Conservation (phyloP, 2,113 vertebrate genomes). For the Hippolais icterina region DNA sequence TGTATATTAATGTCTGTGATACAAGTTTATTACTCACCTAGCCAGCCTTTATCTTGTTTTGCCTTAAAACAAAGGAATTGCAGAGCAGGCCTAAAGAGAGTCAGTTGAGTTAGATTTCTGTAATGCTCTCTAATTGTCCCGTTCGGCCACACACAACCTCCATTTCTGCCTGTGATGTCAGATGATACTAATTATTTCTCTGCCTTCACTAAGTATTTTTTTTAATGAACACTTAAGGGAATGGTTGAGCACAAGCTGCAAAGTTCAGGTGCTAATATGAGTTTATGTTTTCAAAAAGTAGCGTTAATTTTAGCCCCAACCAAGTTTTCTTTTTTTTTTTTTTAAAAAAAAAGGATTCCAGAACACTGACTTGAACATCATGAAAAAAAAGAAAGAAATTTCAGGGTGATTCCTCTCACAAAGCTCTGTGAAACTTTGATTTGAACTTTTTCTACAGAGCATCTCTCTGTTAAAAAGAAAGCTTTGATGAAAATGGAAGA, state of each 20-base stretch:
- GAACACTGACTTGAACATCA: background rate
- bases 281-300: background rate
- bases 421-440: background rate
- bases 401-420: background rate
- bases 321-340: background rate
- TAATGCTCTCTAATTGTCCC: background rate
- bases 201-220: background rate
- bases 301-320: background rate
- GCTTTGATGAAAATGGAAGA: background rate
- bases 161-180: background rate
- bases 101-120: background rate
- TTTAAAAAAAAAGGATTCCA: background rate
- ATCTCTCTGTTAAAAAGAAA: background rate
- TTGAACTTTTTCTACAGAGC: background rate
- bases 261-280: background rate
- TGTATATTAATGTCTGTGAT: background rate
- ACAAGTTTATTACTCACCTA: constrained; percentile 7
- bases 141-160: background rate
- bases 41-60: background rate
- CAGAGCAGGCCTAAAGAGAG: background rate
- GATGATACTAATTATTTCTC: background rate
- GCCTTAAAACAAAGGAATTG: background rate
- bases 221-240: background rate
- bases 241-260: background rate
- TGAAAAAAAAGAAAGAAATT: background rate